Evolutionary conservation across 2,797 vertebrate species (phyloP), one percentile per base, ranked within the genome.

Genomic region (Oryzias dopingdopingensis): DNA sequence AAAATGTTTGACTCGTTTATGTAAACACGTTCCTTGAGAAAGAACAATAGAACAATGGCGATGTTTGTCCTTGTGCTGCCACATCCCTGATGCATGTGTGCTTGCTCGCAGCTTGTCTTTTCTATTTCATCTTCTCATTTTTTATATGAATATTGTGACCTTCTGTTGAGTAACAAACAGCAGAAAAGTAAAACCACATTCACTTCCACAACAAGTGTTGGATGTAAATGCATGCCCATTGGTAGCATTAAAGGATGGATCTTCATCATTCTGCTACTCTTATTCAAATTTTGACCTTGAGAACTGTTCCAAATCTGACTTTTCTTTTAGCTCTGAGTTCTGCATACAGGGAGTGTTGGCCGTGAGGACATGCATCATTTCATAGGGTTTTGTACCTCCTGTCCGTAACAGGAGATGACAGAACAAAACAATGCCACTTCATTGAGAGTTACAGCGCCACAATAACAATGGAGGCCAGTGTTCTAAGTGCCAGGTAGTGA

Each of bases 401-500:
- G 55, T 74, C 62, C 7, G 13, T 70, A 42, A 72, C 77, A 79
- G 75, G 72, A 60, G 72, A 81, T 55, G 53, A 79, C 62, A 67
- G 41, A 65, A 65, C 57, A 70, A 69, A 71, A 91, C 88, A 92
- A 89, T 88, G 77, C 51, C 74, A 88, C 86, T 86, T 82, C 89
- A 85, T 64, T 65, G 70, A 77, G 62, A 74, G 83, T 80, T 75
- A 88, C 79, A 83, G 65, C 83, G 76, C 58, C 65, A 70, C 62
- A 42, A 47, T 50, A 60, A 92, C 92, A 93, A 92, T 89, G 75
- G 80, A 42, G 51, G 24, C 48, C 70, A 90, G 86, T 93, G 90
- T 91, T 67, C 63, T 59, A 67, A 82, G 88, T 88, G 84, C 88
- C 86, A 91, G 89, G 88, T 89, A 88, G 89, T 91, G 89, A 92